phyloP scores from a whole-genome alignment of 1,140 invertebrate species.

The Microplitis demolitor region DNA sequence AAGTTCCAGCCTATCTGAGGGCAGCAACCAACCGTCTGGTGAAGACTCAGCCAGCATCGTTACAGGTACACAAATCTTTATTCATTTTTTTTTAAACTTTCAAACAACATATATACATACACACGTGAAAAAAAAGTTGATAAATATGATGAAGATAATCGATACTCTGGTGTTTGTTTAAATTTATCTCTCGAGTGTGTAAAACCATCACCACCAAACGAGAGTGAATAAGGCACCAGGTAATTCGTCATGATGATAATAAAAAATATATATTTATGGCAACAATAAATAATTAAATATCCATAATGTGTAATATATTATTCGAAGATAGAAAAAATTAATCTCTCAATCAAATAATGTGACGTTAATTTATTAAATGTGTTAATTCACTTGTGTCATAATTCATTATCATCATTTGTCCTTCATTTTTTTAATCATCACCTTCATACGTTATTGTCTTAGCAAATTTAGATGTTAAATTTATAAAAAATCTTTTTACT shows the following conservation, averaged over 20 bases:
- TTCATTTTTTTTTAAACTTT: slow-evolving; percentile 35
- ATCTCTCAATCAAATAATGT: too few relatives aligned
- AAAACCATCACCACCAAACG: slow-evolving; percentile 55
- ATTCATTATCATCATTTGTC: not conserved
- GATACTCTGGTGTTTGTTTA: slow-evolving; percentile 22
- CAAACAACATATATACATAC: slow-evolving; percentile 14
- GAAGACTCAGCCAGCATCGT: slow-evolving; percentile 85
- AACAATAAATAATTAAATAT: not conserved
- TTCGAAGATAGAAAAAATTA: too few relatives aligned
- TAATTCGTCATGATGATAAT: not conserved
- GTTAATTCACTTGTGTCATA: not conserved
- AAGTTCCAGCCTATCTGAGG: slow-evolving; percentile 83
- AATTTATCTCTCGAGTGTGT: slow-evolving; percentile 28
- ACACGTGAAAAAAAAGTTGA: not conserved
- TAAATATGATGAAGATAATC: not conserved
- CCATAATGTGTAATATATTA: not conserved
- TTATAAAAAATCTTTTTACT: not conserved
- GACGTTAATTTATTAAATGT: too few relatives aligned
- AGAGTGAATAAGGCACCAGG: slow-evolving; percentile 10
- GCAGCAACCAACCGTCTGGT: slow-evolving; percentile 74
- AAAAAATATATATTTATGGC: not conserved
- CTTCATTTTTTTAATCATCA: not conserved
- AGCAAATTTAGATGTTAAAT: not conserved
- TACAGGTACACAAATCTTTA: slow-evolving; percentile 72
- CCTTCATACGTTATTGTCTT: not conserved